Conservation (phyloP, 2,113 vertebrate genomes). For the Cinclus cinclus region DNA sequence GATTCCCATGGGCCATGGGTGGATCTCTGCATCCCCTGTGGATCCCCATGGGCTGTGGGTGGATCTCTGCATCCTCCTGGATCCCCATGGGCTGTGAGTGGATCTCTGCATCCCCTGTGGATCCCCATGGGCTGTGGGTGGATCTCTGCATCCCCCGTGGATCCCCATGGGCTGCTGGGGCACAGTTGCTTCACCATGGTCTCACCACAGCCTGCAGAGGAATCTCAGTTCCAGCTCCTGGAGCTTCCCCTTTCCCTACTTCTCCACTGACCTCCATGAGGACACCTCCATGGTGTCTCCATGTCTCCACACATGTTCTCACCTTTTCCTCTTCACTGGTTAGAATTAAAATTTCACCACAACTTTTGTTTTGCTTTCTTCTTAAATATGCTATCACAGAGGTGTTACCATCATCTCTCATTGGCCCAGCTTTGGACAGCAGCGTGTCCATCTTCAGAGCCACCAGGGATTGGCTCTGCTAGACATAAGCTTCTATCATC, state of each 20-base stretch:
- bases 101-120: no score
- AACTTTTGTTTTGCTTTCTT: background rate
- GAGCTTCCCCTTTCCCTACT: background rate
- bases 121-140: background rate
- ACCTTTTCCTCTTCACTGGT: background rate
- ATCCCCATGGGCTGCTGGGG: background rate
- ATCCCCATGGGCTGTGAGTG: no score
- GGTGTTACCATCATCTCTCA: fast-evolving
- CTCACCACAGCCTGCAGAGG: background rate
- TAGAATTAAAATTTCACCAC: background rate
- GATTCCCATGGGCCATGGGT: no score
- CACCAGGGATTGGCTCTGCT: background rate
- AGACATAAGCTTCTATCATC: background rate
- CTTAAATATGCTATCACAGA: background rate
- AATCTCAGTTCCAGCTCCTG: fast-evolving
- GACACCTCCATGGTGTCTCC: background rate
- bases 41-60: no score
- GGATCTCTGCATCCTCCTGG: no score
- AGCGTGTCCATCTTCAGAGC: no score
- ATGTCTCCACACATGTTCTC: background rate
- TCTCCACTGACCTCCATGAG: background rate
- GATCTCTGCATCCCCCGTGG: no score
- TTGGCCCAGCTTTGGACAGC: background rate
- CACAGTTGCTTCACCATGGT: background rate
- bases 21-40: no score